These are phyloP conservation scores for Noctilio leporinus DNA, from an alignment of 2,113 vertebrate genomes.

Conservation along the genomic window DNA sequence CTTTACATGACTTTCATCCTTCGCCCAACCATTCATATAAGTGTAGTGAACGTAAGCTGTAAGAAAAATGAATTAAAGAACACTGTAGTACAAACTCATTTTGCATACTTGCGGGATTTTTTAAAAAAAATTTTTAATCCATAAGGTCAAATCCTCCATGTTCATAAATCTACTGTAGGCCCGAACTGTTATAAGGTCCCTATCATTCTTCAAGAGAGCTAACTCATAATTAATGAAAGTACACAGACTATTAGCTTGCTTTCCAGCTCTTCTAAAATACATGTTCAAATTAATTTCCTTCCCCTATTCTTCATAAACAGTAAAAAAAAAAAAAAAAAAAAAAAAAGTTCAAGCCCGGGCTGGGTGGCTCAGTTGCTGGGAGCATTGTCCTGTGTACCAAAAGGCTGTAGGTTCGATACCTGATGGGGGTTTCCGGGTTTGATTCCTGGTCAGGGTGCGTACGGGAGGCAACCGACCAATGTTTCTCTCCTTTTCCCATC, in stretches of 20 bases:
- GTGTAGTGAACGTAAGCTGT: neutral
- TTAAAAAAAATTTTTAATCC: neutral
- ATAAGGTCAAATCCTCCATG: neutral
- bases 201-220: neutral
- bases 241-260: neutral
- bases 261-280: neutral
- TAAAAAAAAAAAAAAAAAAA: neutral
- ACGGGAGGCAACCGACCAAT: too few species aligned
- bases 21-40: neutral
- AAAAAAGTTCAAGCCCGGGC: too few species aligned
- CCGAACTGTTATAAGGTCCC: neutral
- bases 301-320: neutral
- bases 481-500: too few species aligned
- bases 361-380: too few species aligned
- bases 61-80: neutral
- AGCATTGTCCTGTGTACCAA: too few species aligned
- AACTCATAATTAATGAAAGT: neutral
- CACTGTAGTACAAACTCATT: neutral
- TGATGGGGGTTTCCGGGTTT: too few species aligned
- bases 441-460: too few species aligned
- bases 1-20: neutral
- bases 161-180: neutral
- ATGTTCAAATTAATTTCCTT: neutral
- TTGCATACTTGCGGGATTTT: neutral
- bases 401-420: too few species aligned